Base-by-base conservation (phyloP, 2,888 invertebrate genomes). In the Drosophila rellima region DNA sequence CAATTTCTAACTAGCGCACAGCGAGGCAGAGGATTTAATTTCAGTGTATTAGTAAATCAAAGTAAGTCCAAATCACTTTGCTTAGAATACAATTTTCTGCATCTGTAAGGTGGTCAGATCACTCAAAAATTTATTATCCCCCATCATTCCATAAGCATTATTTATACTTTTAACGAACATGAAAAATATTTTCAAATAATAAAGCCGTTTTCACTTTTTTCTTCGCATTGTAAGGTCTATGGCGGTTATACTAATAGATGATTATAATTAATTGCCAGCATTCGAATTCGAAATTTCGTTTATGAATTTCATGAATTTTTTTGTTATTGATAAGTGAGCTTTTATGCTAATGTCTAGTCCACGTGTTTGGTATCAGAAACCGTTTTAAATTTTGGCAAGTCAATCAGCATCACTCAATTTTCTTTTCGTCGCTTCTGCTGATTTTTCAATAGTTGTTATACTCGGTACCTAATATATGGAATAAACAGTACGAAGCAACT, bases 231-330 rank as follows among this genome's bases (percentile, higher is more conserved):
- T 47, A 11, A 18, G 10, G 3, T 11, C 3, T 48, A 26, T 26
- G 15, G 4, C 26, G 3, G 15, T 10, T 29, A 10, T n/a, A 15
- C 45, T 29, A 26, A 45, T 26, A 8, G n/a, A 26, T 26, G 7
- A 18, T 33, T 18, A 33, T 48, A 33, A 33, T 50, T n/a, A 50
- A 33, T 23, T 13, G 7, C 1, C 35, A 35, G 10, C 35, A 35
- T 20, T 1, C 10, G 33, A 18, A 33, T 4, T n/a, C 18, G 18
- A 50, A 33, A n/a, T 50, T 50, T 48, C 8, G n/a, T 48, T 33
- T 29, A 6, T 48, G 31, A 29, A 18, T 31, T 31, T 48, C 17
- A 48, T 48, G 18, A 48, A 48, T 33, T 15, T 35, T 50, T n/a
- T 35, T 8, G n/a, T 18, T 6, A n/a, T 35, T 35, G 8, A 33